Evolutionary conservation across 2,888 invertebrate species (phyloP).

Genomic region (Theretra japonica): DNA sequence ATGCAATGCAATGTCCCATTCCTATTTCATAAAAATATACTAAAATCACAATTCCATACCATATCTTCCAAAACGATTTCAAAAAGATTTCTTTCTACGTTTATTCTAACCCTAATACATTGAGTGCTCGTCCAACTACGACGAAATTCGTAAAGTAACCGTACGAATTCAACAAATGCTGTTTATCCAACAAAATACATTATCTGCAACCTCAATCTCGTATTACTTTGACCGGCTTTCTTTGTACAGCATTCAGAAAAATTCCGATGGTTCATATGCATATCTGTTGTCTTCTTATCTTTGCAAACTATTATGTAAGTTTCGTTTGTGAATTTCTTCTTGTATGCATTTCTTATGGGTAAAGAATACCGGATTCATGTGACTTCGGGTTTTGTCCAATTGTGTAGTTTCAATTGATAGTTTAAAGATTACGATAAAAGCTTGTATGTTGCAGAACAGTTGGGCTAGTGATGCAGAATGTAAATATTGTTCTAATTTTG

Average conservation of each 20-base stretch:
- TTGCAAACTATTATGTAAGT: background rate
- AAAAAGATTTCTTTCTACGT: background rate
- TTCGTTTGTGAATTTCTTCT: background rate
- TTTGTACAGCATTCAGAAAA: background rate
- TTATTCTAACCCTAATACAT: background rate
- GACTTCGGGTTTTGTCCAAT: background rate
- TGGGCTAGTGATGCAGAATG: no score
- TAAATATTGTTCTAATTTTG: no score
- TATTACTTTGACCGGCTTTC: slow-evolving; percentile 12
- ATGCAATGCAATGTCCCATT: no score
- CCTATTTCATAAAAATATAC: background rate
- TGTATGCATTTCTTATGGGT: background rate
- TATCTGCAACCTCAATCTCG: background rate
- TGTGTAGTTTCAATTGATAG: background rate
- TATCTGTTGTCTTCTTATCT: background rate
- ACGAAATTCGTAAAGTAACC: background rate
- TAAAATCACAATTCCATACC: background rate
- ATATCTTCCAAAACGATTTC: background rate
- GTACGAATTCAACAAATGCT: slow-evolving; percentile 14
- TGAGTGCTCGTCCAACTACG: background rate
- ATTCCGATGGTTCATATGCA: slow-evolving; percentile 13
- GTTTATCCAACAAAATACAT: slow-evolving; percentile 22
- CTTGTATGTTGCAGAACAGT: no score
- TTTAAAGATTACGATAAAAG: background rate
- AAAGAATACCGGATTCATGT: background rate